Evolutionary conservation across 2,113 vertebrate genomes (phyloP), one percentile per base, ranked within the genome.

Genomic region (Corapipo altera): DNA sequence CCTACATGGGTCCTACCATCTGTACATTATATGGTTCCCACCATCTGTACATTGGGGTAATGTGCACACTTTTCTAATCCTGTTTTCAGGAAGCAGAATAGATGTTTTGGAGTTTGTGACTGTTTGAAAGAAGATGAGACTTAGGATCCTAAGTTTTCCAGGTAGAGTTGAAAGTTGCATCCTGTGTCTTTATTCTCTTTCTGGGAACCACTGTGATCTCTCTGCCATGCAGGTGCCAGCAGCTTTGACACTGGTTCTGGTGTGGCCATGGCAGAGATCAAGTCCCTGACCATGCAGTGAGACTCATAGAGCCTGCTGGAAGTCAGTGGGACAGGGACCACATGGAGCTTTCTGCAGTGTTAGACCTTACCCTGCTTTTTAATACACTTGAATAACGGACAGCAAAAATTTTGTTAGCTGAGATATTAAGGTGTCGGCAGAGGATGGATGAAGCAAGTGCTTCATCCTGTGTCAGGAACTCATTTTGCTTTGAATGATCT

Each of bases 1-100:
- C 93, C 94, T 95, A 75, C 94, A 61, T 92, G 93, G 89, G 12
- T 89, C 65, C 61, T 55, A 11, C 92, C 91, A 91, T 93, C 93
- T 96, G 93, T 61, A 96, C 81, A 5, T 81, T 54, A 3, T 23
- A 2, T 85, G 77, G 48, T 28, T 93, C 74, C 44, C 44, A 87
- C 96, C 92, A 85, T 94, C 96, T 96, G 95, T 83, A 95, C 15
- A 0, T 35, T 64, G 65, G 86, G 83, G 65, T 77, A 88, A 59
- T 44, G 85, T 15, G 4, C 37, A 59, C 16, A 5, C 62, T 90
- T 76, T n/a, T 16, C 41, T 93, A 73, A 81, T 91, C 69, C 76
- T 81, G 61, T 74, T 92, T 86, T 88, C 48, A 46, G 65, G 28
- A 71, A 77, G 61, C 71, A 75, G 51, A 76, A 12, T 71, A 1